phyloP scores from a whole-genome alignment of 2,113 vertebrate species.

The Silurus asotus region DNA sequence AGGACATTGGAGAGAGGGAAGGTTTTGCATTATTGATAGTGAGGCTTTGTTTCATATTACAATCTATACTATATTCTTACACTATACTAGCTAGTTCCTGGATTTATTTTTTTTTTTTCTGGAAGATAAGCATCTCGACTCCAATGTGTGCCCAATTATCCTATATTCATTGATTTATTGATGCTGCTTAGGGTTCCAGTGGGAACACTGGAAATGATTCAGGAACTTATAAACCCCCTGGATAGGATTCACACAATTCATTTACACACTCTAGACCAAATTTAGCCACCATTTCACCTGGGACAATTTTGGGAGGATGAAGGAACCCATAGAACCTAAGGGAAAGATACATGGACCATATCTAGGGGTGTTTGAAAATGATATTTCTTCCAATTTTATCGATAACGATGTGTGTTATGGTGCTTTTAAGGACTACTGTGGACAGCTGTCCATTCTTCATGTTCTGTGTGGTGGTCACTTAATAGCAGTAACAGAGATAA shows the following conservation, averaged over 20 bases:
- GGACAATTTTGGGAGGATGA: not conserved
- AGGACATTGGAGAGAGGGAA: not conserved
- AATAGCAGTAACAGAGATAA: too few species aligned
- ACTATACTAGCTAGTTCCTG: not conserved
- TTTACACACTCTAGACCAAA: not conserved
- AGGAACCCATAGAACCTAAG: not conserved
- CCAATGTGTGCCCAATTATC: not conserved
- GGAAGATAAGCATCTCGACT: not conserved
- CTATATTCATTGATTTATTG: not conserved
- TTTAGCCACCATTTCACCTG: not conserved
- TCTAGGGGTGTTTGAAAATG: too few species aligned
- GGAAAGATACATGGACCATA: not conserved
- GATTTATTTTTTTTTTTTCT: not conserved
- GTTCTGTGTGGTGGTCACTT: too few species aligned
- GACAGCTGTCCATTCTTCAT: too few species aligned
- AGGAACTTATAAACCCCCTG: not conserved
- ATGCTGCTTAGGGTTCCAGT: not conserved
- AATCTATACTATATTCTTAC: not conserved
- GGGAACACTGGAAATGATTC: not conserved
- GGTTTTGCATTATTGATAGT: slow-evolving; percentile 20
- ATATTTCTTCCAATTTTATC: too few species aligned
- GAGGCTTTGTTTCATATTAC: slow-evolving; percentile 4
- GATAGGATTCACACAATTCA: not conserved
- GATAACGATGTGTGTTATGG: too few species aligned
- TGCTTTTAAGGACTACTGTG: too few species aligned